Base-by-base conservation (phyloP, 2,888 invertebrate genomes). In the Cheilosia pagana region DNA sequence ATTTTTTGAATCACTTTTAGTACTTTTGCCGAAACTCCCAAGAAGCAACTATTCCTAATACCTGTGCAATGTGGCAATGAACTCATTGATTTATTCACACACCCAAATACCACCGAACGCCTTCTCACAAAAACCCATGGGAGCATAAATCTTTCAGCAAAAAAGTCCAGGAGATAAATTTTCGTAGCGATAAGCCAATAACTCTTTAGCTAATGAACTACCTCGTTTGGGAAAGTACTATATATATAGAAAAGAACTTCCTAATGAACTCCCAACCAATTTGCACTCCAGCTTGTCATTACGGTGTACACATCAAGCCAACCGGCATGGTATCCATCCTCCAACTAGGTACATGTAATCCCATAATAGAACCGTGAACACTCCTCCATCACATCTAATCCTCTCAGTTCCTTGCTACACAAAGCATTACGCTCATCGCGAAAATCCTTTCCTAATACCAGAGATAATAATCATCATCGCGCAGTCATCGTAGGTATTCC, bases 381-480 rank as follows among this genome's bases (percentile, higher is more conserved):
- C 55, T 25, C 39, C 28, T 7, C 43, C 55, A 41, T 25, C 21
- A n/a, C 39, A 31, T 76, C 12, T 35, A 50, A 71, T 60, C 52
- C 60, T 39, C 45, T n/a, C 53, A 41, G n/a, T 43, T 63, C 28
- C 41, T 19, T 53, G 23, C 50, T 50, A 41, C 63, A 59, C 52
- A 71, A 71, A 78, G 71, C 48, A 63, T 52, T 57, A 60, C 60
- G 14, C 71, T 71, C 31, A 28, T 48, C 65, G 70, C 65, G 71
- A 71, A 77, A 76, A 81, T 76, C 70, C 81, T 81, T 71, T 68
- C 75, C 62, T 76, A 76, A 71, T 75, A 57, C 81, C 68, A 28
- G 35, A 52, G 65, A 76, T 76, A 76, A 63, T 63, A 52, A 63
- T 75, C 81, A 52, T 76, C 71, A 77, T 70, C 63, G 48, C 63